A percentile compares a stretch with the other conserved stretches of the same genome.
These are phyloP conservation scores for Notolepis coatsorum DNA, from an alignment of 2,797 vertebrate genomes.

Conservation along the genomic window DNA sequence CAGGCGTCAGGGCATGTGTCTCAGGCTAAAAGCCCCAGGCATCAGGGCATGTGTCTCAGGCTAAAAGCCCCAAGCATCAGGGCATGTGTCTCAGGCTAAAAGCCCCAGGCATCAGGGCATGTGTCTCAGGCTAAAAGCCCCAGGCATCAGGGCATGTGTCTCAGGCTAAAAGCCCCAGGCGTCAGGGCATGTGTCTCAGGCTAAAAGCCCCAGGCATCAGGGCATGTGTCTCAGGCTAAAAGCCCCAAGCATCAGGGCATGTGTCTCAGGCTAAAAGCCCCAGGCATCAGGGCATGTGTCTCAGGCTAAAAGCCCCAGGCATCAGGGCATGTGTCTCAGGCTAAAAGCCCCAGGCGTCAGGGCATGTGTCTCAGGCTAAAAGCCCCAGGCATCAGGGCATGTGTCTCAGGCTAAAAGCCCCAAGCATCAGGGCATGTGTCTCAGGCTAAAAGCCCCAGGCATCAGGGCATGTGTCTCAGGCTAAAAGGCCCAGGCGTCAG, in stretches of 20 bases:
- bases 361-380: too few species aligned
- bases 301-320: slow-evolving; percentile 54
- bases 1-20: too few species aligned
- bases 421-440: too few species aligned
- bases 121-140: slow-evolving; percentile 55
- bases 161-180: slow-evolving; percentile 54
- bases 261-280: slow-evolving; percentile 46
- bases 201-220: slow-evolving; percentile 60
- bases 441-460: slow-evolving; percentile 54
- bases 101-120: slow-evolving; percentile 60
- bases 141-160: too few species aligned
- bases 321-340: too few species aligned
- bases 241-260: slow-evolving; percentile 14
- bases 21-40: slow-evolving; percentile 54
- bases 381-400: slow-evolving; percentile 60
- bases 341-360: slow-evolving; percentile 60
- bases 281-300: too few species aligned
- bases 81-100: too few species aligned
- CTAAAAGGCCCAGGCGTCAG: slow-evolving; percentile 41
- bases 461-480: too few species aligned
- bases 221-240: too few species aligned
- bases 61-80: slow-evolving; percentile 60
- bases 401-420: slow-evolving; percentile 55
- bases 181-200: too few species aligned
- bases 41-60: too few species aligned